Base-by-base conservation (phyloP, 2,113 vertebrate species). In the Mormyrus lacerda region DNA sequence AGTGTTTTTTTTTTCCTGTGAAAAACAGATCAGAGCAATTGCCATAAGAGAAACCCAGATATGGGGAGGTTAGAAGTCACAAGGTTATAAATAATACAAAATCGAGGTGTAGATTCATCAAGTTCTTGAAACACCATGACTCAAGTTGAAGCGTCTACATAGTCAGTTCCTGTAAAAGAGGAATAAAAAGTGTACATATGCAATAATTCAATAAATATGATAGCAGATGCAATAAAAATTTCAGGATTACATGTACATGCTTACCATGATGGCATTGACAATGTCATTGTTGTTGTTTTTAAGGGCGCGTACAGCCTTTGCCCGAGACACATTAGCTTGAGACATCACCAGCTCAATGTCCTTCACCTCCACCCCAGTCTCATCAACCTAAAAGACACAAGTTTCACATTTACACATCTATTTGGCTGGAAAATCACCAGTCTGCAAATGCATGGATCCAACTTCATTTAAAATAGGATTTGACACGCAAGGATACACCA, bases 221-320 rank as follows among this genome's bases (percentile, higher is more conserved):
- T 4, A 73, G 3, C 21, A 35, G 3, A 76, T 7, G 31, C 35
- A 76, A 76, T 13, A 31, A 3, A 42, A 19, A 73, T 35, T 39
- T 76, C 35, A 42, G 73, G 17, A 42, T 17, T 6, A 79, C 35
- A 42, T 79, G 4, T 79, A 19, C 6, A 79, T 17, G 15, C 97
- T 97, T 94, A 99, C 98, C 98, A 99, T 99, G 93, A 99, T 99
- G 35, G 98, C 98, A 87, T 99, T 99, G 95, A 99, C 98, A 90
- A 99, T 99, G 92, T 99, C 98, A 3, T 99, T 99, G 93, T 98
- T 99, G 96, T 99, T 99, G 95, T 99, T 99, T 95, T 99, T 99
- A 93, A 99, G 96, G 84, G 98, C 98, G 39, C 98, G 97, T 90
- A 99, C 98, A 10, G 98, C 98, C 96, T 99, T 99, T 3, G 98